Evolutionary conservation across 2,888 invertebrate genomes (phyloP).

Genomic region (Automeris io): DNA sequence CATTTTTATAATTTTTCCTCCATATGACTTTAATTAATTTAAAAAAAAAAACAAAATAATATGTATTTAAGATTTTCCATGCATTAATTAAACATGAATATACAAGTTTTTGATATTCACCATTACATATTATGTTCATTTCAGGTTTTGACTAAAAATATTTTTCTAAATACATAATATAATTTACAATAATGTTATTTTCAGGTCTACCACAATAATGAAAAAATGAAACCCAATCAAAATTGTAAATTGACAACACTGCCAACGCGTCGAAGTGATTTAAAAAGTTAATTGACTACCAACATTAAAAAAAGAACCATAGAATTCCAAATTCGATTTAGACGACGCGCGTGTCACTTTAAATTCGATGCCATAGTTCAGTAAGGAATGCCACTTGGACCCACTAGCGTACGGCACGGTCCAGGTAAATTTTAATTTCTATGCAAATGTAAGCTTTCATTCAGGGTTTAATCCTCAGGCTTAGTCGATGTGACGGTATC

Average conservation of each 20-base stretch:
- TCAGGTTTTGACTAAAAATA: no score
- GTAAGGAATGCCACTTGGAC: conserved; percentile 58
- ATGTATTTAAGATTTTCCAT: no score
- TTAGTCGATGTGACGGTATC: conserved; percentile 56
- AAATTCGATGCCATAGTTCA: conserved; percentile 41
- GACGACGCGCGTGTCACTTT: conserved; percentile 35
- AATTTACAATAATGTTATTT: no score
- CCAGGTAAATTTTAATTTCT: conserved; percentile 77
- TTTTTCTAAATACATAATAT: no score
- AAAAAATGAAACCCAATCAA: not conserved
- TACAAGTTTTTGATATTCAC: no score
- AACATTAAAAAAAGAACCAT: conserved; percentile 14
- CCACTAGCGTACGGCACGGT: conserved; percentile 47
- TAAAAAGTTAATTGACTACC: conserved; percentile 20
- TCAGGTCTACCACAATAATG: no score
- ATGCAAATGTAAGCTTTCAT: conserved; percentile 73
- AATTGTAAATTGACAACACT: not conserved
- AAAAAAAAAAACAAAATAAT: no score
- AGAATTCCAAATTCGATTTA: conserved; percentile 38
- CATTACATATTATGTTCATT: no score
- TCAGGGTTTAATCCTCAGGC: conserved; percentile 66
- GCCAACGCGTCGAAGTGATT: conserved; percentile 5
- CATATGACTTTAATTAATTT: no score
- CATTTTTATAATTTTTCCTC: no score
- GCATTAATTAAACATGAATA: no score